Percentiles rank a stretch among this genome's conserved stretches.
These are phyloP conservation scores for Heterotis niloticus DNA, from an alignment of 2,113 vertebrate species.

Conservation along the genomic window DNA sequence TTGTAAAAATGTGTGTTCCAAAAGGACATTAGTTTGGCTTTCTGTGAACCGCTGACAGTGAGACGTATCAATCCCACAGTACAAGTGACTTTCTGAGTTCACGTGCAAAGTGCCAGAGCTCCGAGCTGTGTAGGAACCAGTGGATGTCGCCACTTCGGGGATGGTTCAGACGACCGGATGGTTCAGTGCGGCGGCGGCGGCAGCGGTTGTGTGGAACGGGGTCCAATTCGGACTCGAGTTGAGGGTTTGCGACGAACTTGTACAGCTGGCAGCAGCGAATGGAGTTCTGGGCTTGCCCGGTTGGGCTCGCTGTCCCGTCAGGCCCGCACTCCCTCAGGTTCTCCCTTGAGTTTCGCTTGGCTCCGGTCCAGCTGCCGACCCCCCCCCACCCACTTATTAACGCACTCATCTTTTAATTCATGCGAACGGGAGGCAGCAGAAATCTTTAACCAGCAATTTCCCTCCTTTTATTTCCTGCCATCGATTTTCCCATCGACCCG, in stretches of 20 bases:
- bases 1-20: no score
- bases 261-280: not conserved
- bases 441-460: conserved; percentile 20
- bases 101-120: no score
- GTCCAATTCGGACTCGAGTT: not conserved
- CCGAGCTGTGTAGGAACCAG: no score
- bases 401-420: conserved; percentile 19
- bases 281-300: not conserved
- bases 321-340: not conserved
- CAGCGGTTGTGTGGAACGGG: no score
- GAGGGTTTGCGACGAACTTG: not conserved
- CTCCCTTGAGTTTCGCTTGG: not conserved
- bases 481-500: conserved; percentile 17
- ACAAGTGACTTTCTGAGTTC: no score
- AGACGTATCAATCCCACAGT: no score
- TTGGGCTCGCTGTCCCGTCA: no score
- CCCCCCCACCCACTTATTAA: not conserved
- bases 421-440: not conserved
- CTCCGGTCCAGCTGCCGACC: not conserved
- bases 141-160: no score
- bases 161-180: no score
- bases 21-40: no score
- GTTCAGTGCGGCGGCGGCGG: no score
- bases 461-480: conserved; percentile 3
- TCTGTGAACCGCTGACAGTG: no score